Evolutionary conservation across 2,113 vertebrate species (phyloP).

Genomic region (Rhinoderma darwinii): DNA sequence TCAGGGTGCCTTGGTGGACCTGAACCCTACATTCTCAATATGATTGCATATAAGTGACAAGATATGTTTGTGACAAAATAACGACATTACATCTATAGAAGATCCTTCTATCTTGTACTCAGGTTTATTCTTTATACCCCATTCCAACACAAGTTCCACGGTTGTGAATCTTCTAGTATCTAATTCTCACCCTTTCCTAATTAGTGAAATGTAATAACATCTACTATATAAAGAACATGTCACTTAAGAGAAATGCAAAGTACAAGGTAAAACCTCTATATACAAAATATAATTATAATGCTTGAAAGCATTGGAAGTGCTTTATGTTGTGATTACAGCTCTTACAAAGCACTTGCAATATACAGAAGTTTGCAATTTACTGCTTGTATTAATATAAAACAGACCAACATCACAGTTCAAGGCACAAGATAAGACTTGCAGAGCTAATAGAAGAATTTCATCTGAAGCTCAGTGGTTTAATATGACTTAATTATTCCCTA

Average conservation of each 20-base stretch:
- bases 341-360: conserved; percentile 15
- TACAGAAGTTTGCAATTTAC: background rate
- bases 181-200: background rate
- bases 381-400: background rate
- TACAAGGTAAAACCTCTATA: background rate
- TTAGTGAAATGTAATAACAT: background rate
- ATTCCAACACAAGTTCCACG: too few species aligned
- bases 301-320: background rate
- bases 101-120: too few species aligned
- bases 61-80: too few species aligned
- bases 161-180: background rate
- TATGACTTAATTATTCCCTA: conserved; percentile 42
- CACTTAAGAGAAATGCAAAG: background rate
- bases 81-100: too few species aligned
- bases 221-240: background rate
- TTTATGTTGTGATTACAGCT: background rate
- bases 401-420: conserved; percentile 15
- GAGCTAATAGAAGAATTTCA: conserved; percentile 24
- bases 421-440: background rate
- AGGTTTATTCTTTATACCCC: too few species aligned
- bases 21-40: too few species aligned
- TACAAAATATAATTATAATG: conserved; percentile 9
- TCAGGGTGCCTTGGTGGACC: too few species aligned
- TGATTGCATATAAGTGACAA: too few species aligned
- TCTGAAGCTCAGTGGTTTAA: conserved; percentile 2